Percentiles rank a stretch among this genome's conserved stretches.
Evolutionary conservation across 2,888 invertebrate species (phyloP).

Genomic region (Athripsodes cinereus): DNA sequence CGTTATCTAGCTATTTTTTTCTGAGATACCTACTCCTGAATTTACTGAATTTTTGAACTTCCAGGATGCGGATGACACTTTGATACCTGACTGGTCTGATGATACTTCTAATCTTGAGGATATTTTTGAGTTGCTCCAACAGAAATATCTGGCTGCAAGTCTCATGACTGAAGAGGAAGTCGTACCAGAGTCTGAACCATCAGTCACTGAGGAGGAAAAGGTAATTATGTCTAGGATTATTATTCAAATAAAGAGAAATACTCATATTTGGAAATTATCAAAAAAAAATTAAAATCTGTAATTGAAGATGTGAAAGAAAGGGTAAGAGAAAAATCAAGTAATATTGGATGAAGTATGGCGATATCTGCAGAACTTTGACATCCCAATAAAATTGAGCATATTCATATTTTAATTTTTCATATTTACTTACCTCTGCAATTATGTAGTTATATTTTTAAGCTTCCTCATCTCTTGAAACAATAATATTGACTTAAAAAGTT

Average conservation of each 20-base stretch:
- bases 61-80: constrained; percentile 38
- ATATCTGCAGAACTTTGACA: too few relatives aligned
- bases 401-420: too few relatives aligned
- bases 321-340: too few relatives aligned
- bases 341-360: too few relatives aligned
- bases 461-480: background rate
- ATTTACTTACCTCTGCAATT: too few relatives aligned
- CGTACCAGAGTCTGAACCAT: background rate
- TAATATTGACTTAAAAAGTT: background rate
- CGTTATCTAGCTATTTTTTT: background rate
- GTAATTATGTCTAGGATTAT: constrained; percentile 6
- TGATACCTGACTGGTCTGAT: constrained; percentile 45
- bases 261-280: too few relatives aligned
- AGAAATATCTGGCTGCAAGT: constrained; percentile 40
- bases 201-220: constrained; percentile 5
- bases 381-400: too few relatives aligned
- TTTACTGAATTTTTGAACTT: background rate
- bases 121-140: constrained; percentile 39
- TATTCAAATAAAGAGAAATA: too few relatives aligned
- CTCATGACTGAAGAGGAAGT: constrained; percentile 36
- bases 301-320: too few relatives aligned
- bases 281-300: too few relatives aligned
- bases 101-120: constrained; percentile 44
- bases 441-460: too few relatives aligned
- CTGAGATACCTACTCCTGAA: background rate